These are phyloP conservation scores for Callipepla californica DNA, from an alignment of 2,113 vertebrate genomes.

Conservation along the genomic window DNA sequence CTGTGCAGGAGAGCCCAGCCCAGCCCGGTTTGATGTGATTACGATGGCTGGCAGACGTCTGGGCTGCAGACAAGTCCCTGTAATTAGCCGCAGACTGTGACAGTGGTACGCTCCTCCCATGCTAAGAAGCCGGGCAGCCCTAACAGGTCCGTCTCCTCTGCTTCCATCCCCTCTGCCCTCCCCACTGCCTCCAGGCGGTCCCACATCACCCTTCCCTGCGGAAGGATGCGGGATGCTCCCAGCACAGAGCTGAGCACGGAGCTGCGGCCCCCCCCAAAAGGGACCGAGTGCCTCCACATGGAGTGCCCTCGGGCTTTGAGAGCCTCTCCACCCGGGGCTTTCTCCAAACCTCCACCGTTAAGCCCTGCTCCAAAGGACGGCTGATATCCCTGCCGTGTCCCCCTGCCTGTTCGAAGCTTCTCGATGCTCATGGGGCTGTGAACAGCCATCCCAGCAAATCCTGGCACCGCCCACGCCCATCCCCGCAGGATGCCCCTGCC, in stretches of 20 bases:
- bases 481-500: background rate
- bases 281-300: background rate
- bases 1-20: background rate
- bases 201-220: background rate
- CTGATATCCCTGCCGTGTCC: rapidly evolving
- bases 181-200: background rate
- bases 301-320: background rate
- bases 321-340: background rate
- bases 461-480: background rate
- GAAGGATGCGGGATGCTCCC: background rate
- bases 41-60: slow-evolving; percentile 26
- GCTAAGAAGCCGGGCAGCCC: slow-evolving; percentile 58
- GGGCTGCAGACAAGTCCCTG: slow-evolving; percentile 50
- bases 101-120: slow-evolving; percentile 21
- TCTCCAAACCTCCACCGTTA: rapidly evolving
- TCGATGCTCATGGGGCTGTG: rapidly evolving
- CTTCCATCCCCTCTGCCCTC: slow-evolving; percentile 31
- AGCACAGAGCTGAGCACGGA: background rate
- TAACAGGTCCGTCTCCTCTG: slow-evolving; percentile 46
- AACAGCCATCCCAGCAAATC: rapidly evolving
- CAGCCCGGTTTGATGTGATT: slow-evolving; percentile 44
- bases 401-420: background rate
- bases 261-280: background rate
- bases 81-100: slow-evolving; percentile 70
- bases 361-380: background rate